Percentiles rank a stretch among this genome's conserved stretches.
Evolutionary conservation across 2,113 vertebrate genomes (phyloP).

Genomic region (Chlorocebus sabaeus): DNA sequence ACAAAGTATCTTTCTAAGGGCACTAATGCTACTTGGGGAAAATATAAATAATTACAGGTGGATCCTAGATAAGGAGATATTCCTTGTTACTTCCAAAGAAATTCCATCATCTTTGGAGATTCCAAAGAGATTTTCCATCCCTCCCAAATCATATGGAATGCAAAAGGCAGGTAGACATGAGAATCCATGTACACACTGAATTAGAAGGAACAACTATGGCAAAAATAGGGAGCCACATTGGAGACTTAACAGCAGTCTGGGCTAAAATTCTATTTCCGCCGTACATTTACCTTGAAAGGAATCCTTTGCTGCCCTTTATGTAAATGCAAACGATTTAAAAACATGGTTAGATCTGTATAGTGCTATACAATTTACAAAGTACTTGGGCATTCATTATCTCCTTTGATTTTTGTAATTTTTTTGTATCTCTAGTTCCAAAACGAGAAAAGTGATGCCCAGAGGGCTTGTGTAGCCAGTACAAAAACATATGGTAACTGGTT

Average conservation of each 20-base stretch:
- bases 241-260: background rate
- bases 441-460: background rate
- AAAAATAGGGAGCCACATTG: background rate
- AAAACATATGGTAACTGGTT: background rate
- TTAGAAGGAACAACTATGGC: background rate
- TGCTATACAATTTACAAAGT: background rate
- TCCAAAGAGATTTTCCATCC: background rate
- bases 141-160: background rate
- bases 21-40: background rate
- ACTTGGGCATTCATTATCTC: background rate
- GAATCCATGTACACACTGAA: background rate
- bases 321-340: background rate
- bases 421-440: conserved; percentile 3
- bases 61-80: background rate
- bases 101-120: background rate
- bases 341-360: background rate
- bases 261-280: background rate
- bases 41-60: background rate
- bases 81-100: background rate
- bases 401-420: background rate
- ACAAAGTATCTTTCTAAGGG: background rate
- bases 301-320: background rate
- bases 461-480: background rate
- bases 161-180: background rate
- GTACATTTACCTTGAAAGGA: background rate